Evolutionary conservation across 1,140 invertebrate species (phyloP), one percentile per base, ranked within the genome.

Genomic region (Pollicipes pollicipes): DNA sequence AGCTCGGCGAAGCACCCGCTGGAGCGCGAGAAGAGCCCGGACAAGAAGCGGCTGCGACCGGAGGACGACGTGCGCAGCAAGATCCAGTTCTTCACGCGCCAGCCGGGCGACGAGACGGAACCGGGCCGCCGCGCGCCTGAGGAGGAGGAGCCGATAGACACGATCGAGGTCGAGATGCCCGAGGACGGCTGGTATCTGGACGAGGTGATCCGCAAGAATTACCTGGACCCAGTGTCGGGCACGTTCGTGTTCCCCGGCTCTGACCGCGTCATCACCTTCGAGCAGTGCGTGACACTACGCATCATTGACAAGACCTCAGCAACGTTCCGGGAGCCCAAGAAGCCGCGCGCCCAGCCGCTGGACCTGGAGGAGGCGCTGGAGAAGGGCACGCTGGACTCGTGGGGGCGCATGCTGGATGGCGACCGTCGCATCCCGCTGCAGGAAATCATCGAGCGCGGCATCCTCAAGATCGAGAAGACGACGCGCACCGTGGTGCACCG

Each of bases 221-320:
- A 93, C 3, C 90, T 94, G 74, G 88, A 96, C 80, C 85, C 90
- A 0, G 82, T 85, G 1, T 88, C 85, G 8, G 92, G 93, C 3
- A 81, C 92, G 3, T 93, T 96, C 77, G 87, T 88, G 69, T 90
- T 97, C 75, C 91, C 93, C 45, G 88, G 88, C 35, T 92, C 90
- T 1, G 90, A 93, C 78, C 84, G 90, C 76, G 80, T 90, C 35
- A 85, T 95, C 6, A 89, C 90, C 71, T 88, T 98, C 74, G 85
- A 91, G 79, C 91, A 95, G 79, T 94, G 93, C 75, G 81, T 96
- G 35, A 86, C 88, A 75, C 81, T 92, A 68, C 86, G 89, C 76
- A 88, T 96, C 21, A 90, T 97, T 66, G 88, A 94, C 79, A 85
- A 88, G 3, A 81, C 86, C 70, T 93, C 91, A 2, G 89, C 89